Evolutionary conservation across 2,113 vertebrate species (phyloP).

Genomic region (Macrotis lagotis): DNA sequence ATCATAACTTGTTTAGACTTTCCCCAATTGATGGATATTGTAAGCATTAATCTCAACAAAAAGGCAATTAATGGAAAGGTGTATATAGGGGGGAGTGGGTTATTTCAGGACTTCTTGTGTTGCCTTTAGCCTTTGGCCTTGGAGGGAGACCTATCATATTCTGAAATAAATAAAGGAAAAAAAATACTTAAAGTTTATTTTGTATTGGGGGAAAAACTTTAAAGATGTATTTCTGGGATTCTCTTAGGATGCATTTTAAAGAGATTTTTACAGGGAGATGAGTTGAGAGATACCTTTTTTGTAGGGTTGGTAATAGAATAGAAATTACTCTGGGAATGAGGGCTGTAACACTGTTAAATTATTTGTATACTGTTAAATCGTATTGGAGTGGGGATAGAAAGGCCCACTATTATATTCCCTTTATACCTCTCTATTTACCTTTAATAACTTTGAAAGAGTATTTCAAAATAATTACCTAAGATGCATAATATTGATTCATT

Average conservation of each 20-base stretch:
- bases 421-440: neutral
- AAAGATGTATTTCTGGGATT: conserved; percentile 19
- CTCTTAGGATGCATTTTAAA: conserved; percentile 51
- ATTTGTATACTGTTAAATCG: conserved; percentile 31
- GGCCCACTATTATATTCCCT: neutral
- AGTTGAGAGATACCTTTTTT: conserved; percentile 41
- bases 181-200: conserved; percentile 14
- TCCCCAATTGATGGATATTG: no score
- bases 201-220: conserved; percentile 26
- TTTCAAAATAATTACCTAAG: neutral
- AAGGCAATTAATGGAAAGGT: conserved; percentile 52
- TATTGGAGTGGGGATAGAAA: neutral
- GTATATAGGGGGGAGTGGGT: neutral
- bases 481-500: neutral
- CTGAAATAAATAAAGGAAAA: neutral
- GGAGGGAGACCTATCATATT: conserved; percentile 1
- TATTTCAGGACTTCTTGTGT: conserved; percentile 38
- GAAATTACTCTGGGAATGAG: conserved; percentile 55
- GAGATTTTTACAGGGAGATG: conserved; percentile 45
- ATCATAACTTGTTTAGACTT: no score
- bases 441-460: neutral
- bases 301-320: conserved; percentile 36
- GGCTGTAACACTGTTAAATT: conserved; percentile 39
- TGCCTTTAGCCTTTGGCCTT: conserved; percentile 17
- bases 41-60: conserved; percentile 58